Evolutionary conservation across 2,113 vertebrate species (phyloP), one percentile per base, ranked within the genome.

Genomic region (Odocoileus hemionus): DNA sequence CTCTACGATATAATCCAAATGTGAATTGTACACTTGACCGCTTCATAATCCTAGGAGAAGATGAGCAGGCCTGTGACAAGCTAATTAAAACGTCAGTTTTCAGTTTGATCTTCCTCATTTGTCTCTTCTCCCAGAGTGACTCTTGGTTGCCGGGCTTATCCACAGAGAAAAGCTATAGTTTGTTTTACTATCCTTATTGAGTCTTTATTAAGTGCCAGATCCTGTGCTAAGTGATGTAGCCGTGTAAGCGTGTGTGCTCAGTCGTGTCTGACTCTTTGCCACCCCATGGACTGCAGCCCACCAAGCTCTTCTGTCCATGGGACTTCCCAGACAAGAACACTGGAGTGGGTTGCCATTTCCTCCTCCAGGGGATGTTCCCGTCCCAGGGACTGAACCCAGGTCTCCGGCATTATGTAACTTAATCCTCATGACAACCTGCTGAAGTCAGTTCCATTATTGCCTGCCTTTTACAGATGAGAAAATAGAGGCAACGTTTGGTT

Each of bases 161-260:
- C 50, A 30, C 25, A 47, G 54, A 67, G 45, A 85, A 89, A 25
- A 43, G 78, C 26, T 33, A 1, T n/a, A 39, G 25, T 26, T 84
- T 52, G 61, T 52, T 78, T 82, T 55, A 21, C 5, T 52, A n/a
- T 86, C 19, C 47, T 83, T 21, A 11, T 9, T 25, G 45, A 80
- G 47, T 58, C 25, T 78, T 80, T 79, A 13, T 47, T 61, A 85
- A 88, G 39, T 26, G 19, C 13, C n/a, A 17, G 70, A 5, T 28
- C 23, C 3, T 52, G 3, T 45, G 55, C 28, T 8, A n/a, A 13
- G 8, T 45, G 26, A 57, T 36, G 43, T 26, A 23, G 76, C 23
- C 47, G 10, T n/a, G 70, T 23, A 26, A 7, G 6, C 12, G 10
- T 10, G 23, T 14, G 6, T 76, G 70, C 36, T 43, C 0, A 12